phyloP scores from a whole-genome alignment of 2,113 vertebrate genomes.

The Cyprinodon variegatus region DNA sequence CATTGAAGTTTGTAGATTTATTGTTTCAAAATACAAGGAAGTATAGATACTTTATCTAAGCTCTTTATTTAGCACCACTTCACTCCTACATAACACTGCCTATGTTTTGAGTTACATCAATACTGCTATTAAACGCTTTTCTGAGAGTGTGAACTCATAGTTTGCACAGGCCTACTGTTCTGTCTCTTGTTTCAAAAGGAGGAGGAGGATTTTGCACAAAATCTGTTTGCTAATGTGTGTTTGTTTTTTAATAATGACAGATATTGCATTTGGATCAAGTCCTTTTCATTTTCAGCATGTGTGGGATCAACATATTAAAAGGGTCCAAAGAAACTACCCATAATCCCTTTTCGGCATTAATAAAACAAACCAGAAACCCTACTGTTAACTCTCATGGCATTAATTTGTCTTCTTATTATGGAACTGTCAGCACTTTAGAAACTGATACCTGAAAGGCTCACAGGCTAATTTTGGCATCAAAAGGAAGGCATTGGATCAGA shows the following conservation, averaged over 20 bases:
- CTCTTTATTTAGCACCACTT: not conserved
- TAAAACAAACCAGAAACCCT: not conserved
- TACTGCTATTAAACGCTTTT: not conserved
- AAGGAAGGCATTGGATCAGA: constrained; percentile 32
- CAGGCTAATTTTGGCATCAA: constrained; percentile 34
- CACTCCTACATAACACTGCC: not conserved
- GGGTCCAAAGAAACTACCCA: not conserved
- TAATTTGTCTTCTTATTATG: constrained; percentile 66
- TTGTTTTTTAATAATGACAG: not conserved
- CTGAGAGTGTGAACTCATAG: not conserved
- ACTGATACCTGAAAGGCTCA: constrained; percentile 44
- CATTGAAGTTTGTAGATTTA: not conserved
- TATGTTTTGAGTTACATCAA: not conserved
- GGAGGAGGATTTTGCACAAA: not conserved
- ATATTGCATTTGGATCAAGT: not conserved
- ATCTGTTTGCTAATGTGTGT: not conserved
- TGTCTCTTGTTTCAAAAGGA: not conserved
- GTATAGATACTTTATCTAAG: not conserved
- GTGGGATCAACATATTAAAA: not conserved
- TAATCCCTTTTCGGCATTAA: too few relatives aligned
- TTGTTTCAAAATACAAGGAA: not conserved
- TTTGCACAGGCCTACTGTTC: not conserved
- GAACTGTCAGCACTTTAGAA: constrained; percentile 63
- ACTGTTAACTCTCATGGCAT: not conserved
- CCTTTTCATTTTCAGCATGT: not conserved